These are phyloP conservation scores for honey bee (Apis mellifera) DNA, from an alignment of 1,140 invertebrate genomes.

Conservation along the genomic window DNA sequence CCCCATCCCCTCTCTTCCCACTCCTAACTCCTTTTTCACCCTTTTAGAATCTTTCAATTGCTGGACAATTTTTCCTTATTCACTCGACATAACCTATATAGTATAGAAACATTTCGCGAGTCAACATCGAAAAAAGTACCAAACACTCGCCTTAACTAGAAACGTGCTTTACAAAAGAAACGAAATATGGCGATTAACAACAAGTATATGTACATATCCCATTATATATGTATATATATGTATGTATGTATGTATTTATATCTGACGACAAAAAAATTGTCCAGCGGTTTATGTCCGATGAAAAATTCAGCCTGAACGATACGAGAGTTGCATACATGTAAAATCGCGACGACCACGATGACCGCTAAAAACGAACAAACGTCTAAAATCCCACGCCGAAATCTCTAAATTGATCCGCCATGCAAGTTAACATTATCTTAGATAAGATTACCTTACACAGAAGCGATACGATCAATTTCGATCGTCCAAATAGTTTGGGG, in stretches of 20 bases:
- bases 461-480: constrained; percentile 5
- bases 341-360: background rate
- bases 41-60: no score
- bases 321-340: constrained; percentile 6
- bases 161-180: constrained; percentile 13
- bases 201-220: background rate
- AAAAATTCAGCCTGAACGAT: background rate
- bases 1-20: background rate
- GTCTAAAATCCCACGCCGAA: background rate
- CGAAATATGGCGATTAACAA: background rate
- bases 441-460: constrained; percentile 16
- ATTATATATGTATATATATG: no score
- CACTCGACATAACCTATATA: background rate
- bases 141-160: background rate
- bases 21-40: background rate
- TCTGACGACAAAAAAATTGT: no score
- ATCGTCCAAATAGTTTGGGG: background rate
- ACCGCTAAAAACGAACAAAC: constrained; percentile 1
- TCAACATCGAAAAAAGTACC: constrained; percentile 17
- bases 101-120: constrained; percentile 13
- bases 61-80: background rate
- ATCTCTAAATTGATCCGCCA: background rate
- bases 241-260: no score
- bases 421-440: constrained; percentile 12
- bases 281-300: no score